phyloP scores from a whole-genome alignment of 2,797 vertebrate genomes.

The Rhinatrema bivittatum region DNA sequence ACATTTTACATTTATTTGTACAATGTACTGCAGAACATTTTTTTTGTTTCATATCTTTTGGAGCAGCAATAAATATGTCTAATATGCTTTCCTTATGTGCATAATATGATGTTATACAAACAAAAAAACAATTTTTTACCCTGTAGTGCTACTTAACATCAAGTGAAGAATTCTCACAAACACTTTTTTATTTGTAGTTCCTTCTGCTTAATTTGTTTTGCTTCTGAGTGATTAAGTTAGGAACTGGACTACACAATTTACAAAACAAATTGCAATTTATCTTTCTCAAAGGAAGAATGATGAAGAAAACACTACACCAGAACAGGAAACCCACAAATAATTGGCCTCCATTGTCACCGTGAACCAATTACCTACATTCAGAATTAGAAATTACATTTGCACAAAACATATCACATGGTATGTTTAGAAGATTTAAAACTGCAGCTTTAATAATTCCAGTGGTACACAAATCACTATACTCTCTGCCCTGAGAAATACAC shows the following conservation, averaged over 20 bases:
- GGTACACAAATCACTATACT: too few species aligned
- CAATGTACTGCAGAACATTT: too few species aligned
- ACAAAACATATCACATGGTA: neutral
- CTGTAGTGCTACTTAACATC: neutral
- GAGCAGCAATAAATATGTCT: neutral
- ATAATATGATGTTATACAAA: neutral
- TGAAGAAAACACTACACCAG: slow-evolving; percentile 9
- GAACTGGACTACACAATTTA: slow-evolving; percentile 15
- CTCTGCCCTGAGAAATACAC: too few species aligned
- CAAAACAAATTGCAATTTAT: slow-evolving; percentile 25
- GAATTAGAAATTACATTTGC: slow-evolving; percentile 17
- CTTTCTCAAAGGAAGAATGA: slow-evolving; percentile 10
- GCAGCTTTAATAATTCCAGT: too few species aligned
- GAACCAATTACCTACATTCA: neutral
- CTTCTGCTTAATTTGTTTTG: slow-evolving; percentile 10
- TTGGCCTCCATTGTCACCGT: slow-evolving; percentile 25
- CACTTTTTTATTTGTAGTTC: neutral
- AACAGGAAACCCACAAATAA: slow-evolving; percentile 20
- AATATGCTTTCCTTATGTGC: neutral
- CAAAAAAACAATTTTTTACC: neutral
- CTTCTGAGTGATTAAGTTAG: slow-evolving; percentile 13
- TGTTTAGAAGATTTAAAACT: neutral
- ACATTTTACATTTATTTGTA: neutral
- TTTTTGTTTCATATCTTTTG: neutral
- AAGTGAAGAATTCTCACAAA: neutral